A percentile compares a stretch with the other conserved stretches of the same genome.
phyloP scores from a whole-genome alignment of 2,888 invertebrate species.

The Crepidodera aurea region DNA sequence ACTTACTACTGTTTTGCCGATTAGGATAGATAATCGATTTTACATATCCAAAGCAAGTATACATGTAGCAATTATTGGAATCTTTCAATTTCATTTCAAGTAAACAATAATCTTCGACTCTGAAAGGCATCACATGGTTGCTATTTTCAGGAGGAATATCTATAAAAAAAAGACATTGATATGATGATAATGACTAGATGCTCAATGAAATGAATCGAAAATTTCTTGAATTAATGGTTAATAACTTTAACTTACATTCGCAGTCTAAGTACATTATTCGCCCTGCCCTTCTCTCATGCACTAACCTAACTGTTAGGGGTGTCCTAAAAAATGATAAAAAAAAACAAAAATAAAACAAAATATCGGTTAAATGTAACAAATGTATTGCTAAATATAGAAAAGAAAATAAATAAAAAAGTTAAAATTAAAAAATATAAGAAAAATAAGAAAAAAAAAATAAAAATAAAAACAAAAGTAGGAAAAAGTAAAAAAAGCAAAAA shows the following conservation, averaged over 20 bases:
- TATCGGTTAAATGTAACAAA: no score
- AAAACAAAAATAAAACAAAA: no score
- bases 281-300: conserved; percentile 34
- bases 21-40: conserved; percentile 21
- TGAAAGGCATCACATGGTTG: conserved; percentile 30
- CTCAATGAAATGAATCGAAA: background rate
- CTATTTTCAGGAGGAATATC: conserved; percentile 43
- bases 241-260: conserved; percentile 41
- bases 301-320: conserved; percentile 34
- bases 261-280: conserved; percentile 38
- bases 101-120: conserved; percentile 45
- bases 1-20: conserved; percentile 3
- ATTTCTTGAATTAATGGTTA: no score
- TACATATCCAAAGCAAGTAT: conserved; percentile 40
- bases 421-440: no score
- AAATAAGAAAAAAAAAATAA: no score
- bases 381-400: no score
- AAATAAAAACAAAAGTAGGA: no score
- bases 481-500: no score
- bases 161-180: conserved; percentile 34
- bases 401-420: no score
- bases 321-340: conserved; percentile 37
- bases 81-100: conserved; percentile 41
- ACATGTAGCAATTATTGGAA: conserved; percentile 26
- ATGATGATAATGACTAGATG: background rate